Evolutionary conservation across 1,140 invertebrate genomes (phyloP).

Genomic region (Drosophila micromelanica): DNA sequence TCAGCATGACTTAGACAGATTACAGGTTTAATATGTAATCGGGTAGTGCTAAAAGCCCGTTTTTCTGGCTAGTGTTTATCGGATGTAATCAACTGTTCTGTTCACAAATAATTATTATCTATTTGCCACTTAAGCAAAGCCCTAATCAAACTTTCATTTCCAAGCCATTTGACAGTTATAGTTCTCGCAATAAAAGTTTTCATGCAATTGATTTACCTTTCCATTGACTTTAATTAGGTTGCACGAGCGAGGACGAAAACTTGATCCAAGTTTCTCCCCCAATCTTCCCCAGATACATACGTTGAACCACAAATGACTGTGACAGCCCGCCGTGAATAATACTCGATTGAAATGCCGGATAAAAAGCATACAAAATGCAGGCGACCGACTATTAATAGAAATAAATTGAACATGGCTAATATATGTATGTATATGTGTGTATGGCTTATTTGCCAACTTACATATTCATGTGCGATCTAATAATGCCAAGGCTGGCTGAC

Average conservation of each 20-base stretch:
- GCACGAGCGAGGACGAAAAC: background rate
- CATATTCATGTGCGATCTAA: constrained; percentile 78
- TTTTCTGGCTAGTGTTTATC: too few relatives aligned
- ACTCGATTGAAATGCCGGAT: constrained; percentile 46
- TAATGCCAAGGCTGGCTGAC: constrained; percentile 48
- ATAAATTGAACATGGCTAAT: constrained; percentile 67
- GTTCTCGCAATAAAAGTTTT: constrained; percentile 38
- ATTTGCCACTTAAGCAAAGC: background rate
- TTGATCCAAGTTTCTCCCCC: background rate
- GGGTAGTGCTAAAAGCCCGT: background rate
- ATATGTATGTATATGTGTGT: constrained; percentile 5
- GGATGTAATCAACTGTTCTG: constrained; percentile 43
- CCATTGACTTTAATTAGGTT: constrained; percentile 50
- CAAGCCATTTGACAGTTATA: constrained; percentile 17
- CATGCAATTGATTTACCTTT: constrained; percentile 47
- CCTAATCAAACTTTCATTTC: constrained; percentile 11
- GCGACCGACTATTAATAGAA: constrained; percentile 67
- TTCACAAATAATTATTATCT: constrained; percentile 36
- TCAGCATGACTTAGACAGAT: constrained; percentile 39
- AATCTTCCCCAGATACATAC: background rate
- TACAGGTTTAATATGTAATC: constrained; percentile 29
- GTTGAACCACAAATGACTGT: background rate
- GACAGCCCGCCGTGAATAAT: constrained; percentile 39
- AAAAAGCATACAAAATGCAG: constrained; percentile 70
- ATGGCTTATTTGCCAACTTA: constrained; percentile 65